These are phyloP conservation scores for Halichondria panicea DNA, from an alignment of 37 sponge, comb jelly and placozoan species.

Conservation along the genomic window DNA sequence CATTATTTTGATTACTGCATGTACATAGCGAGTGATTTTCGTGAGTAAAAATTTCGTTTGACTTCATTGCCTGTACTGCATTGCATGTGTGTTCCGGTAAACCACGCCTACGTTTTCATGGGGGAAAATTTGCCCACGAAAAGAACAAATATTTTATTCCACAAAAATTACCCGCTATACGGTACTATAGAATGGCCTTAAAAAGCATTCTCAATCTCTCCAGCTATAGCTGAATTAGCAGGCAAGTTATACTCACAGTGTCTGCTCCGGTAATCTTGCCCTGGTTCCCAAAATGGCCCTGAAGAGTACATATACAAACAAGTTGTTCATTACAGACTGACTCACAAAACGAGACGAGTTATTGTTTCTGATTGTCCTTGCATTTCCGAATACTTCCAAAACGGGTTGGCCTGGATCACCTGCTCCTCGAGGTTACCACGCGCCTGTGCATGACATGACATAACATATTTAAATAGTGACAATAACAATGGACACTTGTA, in stretches of 20 bases:
- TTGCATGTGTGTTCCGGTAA: no score
- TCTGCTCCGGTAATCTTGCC: constrained; percentile 99
- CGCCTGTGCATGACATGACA: constrained; percentile 6
- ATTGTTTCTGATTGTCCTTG: constrained; percentile 98
- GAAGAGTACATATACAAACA: constrained; percentile 15
- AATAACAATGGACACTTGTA: no score
- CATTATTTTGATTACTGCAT: no score
- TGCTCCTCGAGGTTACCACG: constrained; percentile 88
- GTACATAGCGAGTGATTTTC: no score
- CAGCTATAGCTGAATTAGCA: neutral
- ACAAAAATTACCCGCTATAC: no score
- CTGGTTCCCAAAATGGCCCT: constrained; percentile 91
- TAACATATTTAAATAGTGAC: neutral
- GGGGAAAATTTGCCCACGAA: no score
- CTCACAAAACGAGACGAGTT: constrained; percentile 99
- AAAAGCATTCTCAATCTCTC: neutral
- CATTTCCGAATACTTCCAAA: constrained; percentile 99
- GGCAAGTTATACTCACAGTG: constrained; percentile 74
- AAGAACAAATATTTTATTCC: neutral
- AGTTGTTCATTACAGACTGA: neutral
- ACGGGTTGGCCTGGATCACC: constrained; percentile 97
- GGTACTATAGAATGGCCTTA: no score
- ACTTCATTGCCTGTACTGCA: no score
- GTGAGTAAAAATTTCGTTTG: no score
- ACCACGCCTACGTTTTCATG: neutral